A percentile compares a stretch with the other conserved stretches of the same genome.
Conservation (phyloP, 1,140 invertebrate genomes). For the Trinorchestia longiramus region DNA sequence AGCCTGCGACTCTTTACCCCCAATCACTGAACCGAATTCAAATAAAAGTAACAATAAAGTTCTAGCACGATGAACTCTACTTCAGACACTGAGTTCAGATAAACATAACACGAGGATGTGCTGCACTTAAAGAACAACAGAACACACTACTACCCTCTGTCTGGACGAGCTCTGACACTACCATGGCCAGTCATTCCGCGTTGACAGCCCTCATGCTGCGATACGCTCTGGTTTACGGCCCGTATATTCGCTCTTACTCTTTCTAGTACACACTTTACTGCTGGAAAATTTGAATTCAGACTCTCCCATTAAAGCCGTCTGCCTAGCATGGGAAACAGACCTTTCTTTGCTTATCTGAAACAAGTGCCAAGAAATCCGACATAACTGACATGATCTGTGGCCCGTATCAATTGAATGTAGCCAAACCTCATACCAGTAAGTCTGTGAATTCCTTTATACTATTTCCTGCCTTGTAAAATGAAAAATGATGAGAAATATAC, state of each 20-base stretch:
- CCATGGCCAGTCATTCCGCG: not conserved
- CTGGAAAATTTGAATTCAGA: conserved; percentile 7
- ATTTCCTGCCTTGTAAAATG: not conserved
- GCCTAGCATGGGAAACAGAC: not conserved
- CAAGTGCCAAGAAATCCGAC: not conserved
- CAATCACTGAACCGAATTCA: not conserved
- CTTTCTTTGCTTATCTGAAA: not conserved
- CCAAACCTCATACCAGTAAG: not conserved
- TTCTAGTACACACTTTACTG: not conserved
- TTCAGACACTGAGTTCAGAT: not conserved
- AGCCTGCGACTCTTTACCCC: not conserved
- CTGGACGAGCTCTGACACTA: not conserved
- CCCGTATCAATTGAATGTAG: not conserved
- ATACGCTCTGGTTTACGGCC: conserved; percentile 29
- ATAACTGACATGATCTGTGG: not conserved
- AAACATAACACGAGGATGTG: not conserved
- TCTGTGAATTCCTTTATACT: not conserved
- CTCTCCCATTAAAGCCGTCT: not conserved
- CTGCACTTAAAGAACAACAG: not conserved
- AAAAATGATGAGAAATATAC: not conserved
- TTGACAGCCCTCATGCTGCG: not conserved
- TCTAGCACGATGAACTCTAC: not conserved
- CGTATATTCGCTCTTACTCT: not conserved
- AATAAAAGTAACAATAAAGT: not conserved
- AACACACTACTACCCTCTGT: not conserved